Evolutionary conservation across 2,797 vertebrate genomes (phyloP).

Genomic region (Poeciliopsis gracilis): DNA sequence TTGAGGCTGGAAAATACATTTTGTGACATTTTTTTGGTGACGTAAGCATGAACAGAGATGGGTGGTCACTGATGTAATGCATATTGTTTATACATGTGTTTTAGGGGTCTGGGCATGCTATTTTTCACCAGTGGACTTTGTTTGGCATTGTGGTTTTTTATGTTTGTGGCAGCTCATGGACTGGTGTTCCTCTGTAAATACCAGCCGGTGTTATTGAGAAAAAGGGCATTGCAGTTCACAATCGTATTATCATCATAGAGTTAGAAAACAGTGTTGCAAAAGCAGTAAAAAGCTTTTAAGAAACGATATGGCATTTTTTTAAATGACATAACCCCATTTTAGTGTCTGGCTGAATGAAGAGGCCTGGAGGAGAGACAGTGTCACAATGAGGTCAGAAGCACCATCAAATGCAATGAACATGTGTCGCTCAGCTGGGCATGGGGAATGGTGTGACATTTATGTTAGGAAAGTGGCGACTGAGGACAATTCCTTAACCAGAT

Average conservation of each 20-base stretch:
- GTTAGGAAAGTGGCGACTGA: slow-evolving; percentile 47
- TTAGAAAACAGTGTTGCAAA: slow-evolving; percentile 39
- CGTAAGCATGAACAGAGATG: slow-evolving; percentile 23
- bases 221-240: slow-evolving; percentile 13
- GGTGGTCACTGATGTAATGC: slow-evolving; percentile 46
- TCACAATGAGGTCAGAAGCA: slow-evolving; percentile 57
- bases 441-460: slow-evolving; percentile 56
- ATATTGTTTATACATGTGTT: slow-evolving; percentile 59
- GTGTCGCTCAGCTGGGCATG: slow-evolving; percentile 47
- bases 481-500: slow-evolving; percentile 59
- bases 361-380: slow-evolving; percentile 40
- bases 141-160: slow-evolving; percentile 65
- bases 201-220: slow-evolving; percentile 37
- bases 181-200: slow-evolving; percentile 63
- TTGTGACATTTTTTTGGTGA: slow-evolving; percentile 10
- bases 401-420: slow-evolving; percentile 66
- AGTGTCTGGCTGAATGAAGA: slow-evolving; percentile 33
- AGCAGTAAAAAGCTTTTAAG: slow-evolving; percentile 47
- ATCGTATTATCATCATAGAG: slow-evolving; percentile 49
- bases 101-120: slow-evolving; percentile 38
- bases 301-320: slow-evolving; percentile 1
- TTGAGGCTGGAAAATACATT: slow-evolving; percentile 21
- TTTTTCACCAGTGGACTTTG: slow-evolving; percentile 62
- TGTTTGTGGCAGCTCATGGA: slow-evolving; percentile 61
- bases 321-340: slow-evolving; percentile 44